A percentile compares a stretch with the other conserved stretches of the same genome.
Evolutionary conservation across 2,113 vertebrate species (phyloP).

Genomic region (Pteruthius melanotis): DNA sequence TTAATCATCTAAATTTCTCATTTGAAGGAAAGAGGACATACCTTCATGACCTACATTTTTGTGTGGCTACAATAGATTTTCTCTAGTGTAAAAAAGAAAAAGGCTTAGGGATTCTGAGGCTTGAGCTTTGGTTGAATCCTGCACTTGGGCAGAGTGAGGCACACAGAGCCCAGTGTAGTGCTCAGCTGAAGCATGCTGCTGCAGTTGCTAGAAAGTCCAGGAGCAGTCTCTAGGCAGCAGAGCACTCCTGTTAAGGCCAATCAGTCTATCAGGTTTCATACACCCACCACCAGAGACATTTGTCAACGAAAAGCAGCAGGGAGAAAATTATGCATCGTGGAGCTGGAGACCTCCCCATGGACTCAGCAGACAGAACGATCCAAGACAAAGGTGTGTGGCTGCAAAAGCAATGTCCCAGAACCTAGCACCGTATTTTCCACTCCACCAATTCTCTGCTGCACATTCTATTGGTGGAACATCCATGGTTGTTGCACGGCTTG

Average conservation of each 20-base stretch:
- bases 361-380: background rate
- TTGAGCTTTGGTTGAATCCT: background rate
- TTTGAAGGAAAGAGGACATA: background rate
- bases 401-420: background rate
- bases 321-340: background rate
- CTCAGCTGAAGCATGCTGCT: background rate
- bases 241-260: background rate
- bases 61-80: background rate
- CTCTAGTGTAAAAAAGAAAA: background rate
- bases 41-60: background rate
- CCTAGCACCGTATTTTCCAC: background rate
- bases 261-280: background rate
- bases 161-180: background rate
- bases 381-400: background rate
- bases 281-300: background rate
- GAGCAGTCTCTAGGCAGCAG: background rate
- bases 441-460: background rate
- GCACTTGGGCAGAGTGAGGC: background rate
- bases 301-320: background rate
- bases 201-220: background rate
- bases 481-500: fast-evolving
- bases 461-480: background rate
- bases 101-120: background rate
- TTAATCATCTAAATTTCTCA: background rate
- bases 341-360: background rate